Base-by-base conservation (phyloP, 53 echinoderm and acorn worm genomes). In the Crossaster papposus region DNA sequence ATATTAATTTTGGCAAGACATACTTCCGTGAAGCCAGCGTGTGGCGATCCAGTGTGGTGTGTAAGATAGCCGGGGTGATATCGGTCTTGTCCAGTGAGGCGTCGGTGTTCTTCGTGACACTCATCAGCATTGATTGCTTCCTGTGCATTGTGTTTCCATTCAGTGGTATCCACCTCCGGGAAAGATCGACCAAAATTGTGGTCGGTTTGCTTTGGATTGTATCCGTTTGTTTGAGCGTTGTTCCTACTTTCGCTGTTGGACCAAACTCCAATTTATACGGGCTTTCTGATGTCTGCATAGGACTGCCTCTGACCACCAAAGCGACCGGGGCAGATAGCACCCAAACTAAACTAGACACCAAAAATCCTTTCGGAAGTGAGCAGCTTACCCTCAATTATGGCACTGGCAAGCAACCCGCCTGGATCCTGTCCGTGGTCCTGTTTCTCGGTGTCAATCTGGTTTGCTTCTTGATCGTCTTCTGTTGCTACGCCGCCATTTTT, bases 401-500 rank as follows among this genome's bases (percentile, higher is more conserved):
- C 0, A 53, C n/a, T 12, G 81, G 29, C 11, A 65, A 63, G 32
- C 17, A 80, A 51, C 90, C 83, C 1, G 80, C 90, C 31, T 93
- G 93, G 93, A 65, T 85, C 32, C 91, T 79, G 34, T 90, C 93
- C 18, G 70, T 90, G 50, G 68, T 86, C 12, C 62, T 91, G 26
- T 93, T 93, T 65, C 62, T 93, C 8, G 93, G 86, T 2, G 33
- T 93, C 53, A 93, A 93, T 36, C 30, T 93, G 31, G 62, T 91
- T 13, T 91, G 79, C 33, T 88, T 93, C 64, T 22, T 80, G 14
- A 31, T 93, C 7, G 88, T 93, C 23, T 68, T 93, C 26, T 26
- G 71, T 30, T 86, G 77, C 70, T 93, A 93, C 32, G 37, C 87
- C n/a, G 73, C 64, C 38, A 90, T 93, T 37, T 93, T 93, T 64